Percentiles rank a stretch among this genome's conserved stretches.
Evolutionary conservation across 2,797 vertebrate genomes (phyloP).

Genomic region (Tolypeutes matacus): DNA sequence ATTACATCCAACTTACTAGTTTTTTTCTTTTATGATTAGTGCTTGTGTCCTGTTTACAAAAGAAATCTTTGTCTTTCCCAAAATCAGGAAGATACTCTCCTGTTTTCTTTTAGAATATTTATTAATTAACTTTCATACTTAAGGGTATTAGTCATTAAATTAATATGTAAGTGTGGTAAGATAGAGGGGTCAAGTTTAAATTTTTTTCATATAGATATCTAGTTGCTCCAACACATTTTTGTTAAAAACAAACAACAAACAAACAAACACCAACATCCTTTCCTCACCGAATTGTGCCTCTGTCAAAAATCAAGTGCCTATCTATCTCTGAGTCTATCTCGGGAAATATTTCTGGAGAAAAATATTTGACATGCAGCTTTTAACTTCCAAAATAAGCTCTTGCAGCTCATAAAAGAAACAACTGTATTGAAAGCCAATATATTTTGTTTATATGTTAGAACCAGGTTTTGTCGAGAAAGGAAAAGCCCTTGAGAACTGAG

Average conservation of each 20-base stretch:
- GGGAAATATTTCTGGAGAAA: conserved; percentile 55
- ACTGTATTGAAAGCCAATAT: neutral
- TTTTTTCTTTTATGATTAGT: conserved; percentile 24
- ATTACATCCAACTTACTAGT: neutral
- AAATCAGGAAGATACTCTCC: neutral
- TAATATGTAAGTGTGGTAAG: neutral
- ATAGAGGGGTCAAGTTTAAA: neutral
- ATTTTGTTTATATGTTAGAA: conserved; percentile 42
- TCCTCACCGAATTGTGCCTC: conserved; percentile 13
- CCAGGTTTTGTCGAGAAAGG: conserved; percentile 12
- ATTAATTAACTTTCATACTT: conserved; percentile 35
- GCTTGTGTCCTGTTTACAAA: neutral
- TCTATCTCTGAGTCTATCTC: neutral
- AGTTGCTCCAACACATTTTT: conserved; percentile 13
- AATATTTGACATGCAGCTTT: conserved; percentile 39
- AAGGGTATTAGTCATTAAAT: neutral
- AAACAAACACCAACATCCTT: neutral
- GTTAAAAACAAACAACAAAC: neutral
- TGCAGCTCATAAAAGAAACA: neutral
- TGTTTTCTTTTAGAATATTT: conserved; percentile 35
- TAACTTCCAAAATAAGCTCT: conserved; percentile 3
- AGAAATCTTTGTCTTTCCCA: neutral
- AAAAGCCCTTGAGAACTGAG: neutral
- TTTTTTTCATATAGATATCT: neutral
- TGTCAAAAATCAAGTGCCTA: conserved; percentile 34